Percentiles rank a stretch among this genome's conserved stretches.
phyloP scores from a whole-genome alignment of 2,888 invertebrate genomes.

The Diadromus collaris region DNA sequence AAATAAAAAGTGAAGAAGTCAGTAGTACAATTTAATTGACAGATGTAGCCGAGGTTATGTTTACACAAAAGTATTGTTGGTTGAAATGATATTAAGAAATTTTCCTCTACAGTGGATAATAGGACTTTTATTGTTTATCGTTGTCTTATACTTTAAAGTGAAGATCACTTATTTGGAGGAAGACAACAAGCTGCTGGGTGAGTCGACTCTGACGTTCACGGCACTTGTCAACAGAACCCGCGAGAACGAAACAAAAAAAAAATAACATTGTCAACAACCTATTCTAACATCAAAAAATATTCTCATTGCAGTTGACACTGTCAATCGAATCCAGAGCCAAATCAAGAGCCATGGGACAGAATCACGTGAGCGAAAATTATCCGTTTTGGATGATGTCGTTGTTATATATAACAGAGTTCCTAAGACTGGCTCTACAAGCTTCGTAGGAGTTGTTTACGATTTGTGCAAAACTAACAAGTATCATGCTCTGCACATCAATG shows the following conservation, averaged over 20 bases:
- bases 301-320: constrained; percentile 72
- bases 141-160: constrained; percentile 78
- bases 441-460: constrained; percentile 95
- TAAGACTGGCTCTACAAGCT: constrained; percentile 98
- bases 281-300: not conserved
- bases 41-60: constrained; percentile 60
- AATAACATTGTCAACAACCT: not conserved
- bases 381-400: constrained; percentile 84
- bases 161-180: constrained; percentile 78
- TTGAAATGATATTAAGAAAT: constrained; percentile 75
- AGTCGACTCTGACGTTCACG: constrained; percentile 56
- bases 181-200: constrained; percentile 77
- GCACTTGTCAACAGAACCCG: constrained; percentile 22
- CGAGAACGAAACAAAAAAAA: constrained; percentile 1
- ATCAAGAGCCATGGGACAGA: constrained; percentile 64
- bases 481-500: constrained; percentile 96
- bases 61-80: constrained; percentile 45
- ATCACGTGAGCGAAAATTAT: constrained; percentile 58
- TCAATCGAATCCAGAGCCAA: constrained; percentile 73
- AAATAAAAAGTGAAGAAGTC: not conserved
- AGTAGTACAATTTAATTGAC: constrained; percentile 38
- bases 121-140: constrained; percentile 73
- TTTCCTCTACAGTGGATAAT: constrained; percentile 75
- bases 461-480: constrained; percentile 90
- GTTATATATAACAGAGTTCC: constrained; percentile 98